Evolutionary conservation across 2,888 invertebrate genomes (phyloP), one percentile per base, ranked within the genome.

Genomic region (Chorisops tibialis): DNA sequence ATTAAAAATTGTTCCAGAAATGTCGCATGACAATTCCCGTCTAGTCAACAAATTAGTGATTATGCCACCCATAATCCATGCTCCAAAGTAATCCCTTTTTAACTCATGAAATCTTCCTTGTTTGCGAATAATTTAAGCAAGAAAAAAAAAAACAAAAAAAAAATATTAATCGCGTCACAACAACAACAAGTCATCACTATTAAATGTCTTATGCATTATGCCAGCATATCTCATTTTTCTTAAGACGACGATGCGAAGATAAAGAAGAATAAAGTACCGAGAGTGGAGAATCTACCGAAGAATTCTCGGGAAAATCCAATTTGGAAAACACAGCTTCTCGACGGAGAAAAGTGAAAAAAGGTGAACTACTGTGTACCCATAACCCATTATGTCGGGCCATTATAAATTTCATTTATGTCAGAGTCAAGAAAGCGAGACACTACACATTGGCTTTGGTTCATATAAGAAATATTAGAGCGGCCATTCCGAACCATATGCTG

Each of bases 391-490:
- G 48, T 47, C 43, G 58, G 47, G 43, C 47, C 45, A 63, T 59
- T 63, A 59, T 63, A 62, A 63, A 59, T 63, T 63, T 63, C 43
- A 41, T 51, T 51, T 18, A 50, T 50, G 50, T 50, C 50, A 50
- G 50, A 37, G 18, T 6, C 21, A 30, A 30, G 30, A 30, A 30
- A 30, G 2, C 30, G 30, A 30, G 2, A 30, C 30, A 9, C n/a
- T n/a, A n/a, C n/a, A 30, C 9, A 30, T 30, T 30, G 30, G 30
- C 30, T 30, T 9, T 5, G 9, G 30, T 9, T 1, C 30, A 30
- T 30, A 30, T 30, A 30, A n/a, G 30, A 30, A 7, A 30, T 9
- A 30, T 30, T 30, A 30, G 5, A 30, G 9, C 5, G 30, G 5
- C 3, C 30, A 30, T 30, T 30, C 30, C 30, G 30, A 2, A 30